Conservation (phyloP, 2,113 vertebrate species). For the Sturnira hondurensis region DNA sequence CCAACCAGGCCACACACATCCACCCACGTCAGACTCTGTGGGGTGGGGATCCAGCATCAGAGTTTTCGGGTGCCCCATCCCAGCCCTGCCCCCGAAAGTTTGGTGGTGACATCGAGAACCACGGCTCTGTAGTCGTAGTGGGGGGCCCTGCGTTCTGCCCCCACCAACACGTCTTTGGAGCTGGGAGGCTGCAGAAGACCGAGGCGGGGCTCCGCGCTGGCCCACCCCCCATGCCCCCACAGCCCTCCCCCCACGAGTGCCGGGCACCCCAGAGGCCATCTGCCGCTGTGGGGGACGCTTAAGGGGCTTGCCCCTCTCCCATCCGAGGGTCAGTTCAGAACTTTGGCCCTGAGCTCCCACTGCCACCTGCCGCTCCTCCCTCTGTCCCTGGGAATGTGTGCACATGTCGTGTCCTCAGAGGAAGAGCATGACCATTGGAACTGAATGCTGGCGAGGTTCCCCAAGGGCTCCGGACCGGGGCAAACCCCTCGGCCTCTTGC, state of each 20-base stretch:
- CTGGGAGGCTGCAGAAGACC: not conserved
- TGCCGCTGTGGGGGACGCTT: accelerated
- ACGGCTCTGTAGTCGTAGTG: not conserved
- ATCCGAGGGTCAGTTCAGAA: not conserved
- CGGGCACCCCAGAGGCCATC: not conserved
- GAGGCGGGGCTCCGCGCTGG: accelerated
- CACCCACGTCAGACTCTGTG: not conserved
- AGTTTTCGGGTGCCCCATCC: not conserved
- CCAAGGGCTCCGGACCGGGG: accelerated
- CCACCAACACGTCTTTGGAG: not conserved
- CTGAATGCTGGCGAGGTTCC: not conserved
- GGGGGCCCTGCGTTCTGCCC: accelerated
- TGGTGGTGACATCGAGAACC: not conserved
- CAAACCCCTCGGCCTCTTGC: not conserved
- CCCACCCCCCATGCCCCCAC: accelerated
- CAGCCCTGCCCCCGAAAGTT: not conserved
- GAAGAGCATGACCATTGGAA: not conserved
- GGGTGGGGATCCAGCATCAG: not conserved
- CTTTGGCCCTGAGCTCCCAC: not conserved
- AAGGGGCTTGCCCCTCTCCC: not conserved
- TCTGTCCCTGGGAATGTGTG: not conserved
- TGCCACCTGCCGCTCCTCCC: not conserved
- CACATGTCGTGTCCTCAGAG: not conserved
- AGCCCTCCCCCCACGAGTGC: accelerated
- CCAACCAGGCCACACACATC: accelerated